Evolutionary conservation across 2,113 vertebrate species (phyloP).

Genomic region (Corythornis vintsioides): DNA sequence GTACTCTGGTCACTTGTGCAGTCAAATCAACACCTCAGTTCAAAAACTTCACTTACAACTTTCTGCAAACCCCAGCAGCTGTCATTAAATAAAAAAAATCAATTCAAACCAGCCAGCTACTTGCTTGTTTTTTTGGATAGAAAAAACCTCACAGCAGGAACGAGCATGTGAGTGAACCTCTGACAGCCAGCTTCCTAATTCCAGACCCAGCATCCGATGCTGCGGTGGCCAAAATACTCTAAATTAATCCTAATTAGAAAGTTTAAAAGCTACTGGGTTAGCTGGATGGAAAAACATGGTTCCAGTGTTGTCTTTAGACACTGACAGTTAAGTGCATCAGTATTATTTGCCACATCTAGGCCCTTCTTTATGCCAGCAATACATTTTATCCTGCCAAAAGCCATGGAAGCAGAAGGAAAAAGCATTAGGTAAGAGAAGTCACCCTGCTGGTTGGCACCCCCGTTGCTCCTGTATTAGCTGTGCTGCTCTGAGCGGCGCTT

Average conservation of each 20-base stretch:
- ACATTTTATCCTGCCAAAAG: background rate
- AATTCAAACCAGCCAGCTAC: background rate
- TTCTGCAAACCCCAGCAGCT: background rate
- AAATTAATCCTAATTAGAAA: background rate
- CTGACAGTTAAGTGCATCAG: background rate
- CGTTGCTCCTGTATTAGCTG: background rate
- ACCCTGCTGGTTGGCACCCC: background rate
- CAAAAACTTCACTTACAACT: background rate
- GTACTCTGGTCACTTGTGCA: background rate
- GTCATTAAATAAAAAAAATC: background rate
- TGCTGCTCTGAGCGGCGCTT: background rate
- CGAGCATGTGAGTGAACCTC: background rate
- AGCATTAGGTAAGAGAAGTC: background rate
- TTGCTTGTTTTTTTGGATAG: background rate
- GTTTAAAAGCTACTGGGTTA: background rate
- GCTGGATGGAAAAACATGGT: background rate
- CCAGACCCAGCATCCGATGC: background rate
- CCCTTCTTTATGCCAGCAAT: background rate
- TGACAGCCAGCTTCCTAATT: background rate
- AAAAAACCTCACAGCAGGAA: background rate
- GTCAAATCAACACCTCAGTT: background rate
- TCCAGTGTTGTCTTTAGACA: background rate
- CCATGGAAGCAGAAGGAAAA: background rate
- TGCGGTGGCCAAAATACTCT: background rate
- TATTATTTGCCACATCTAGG: background rate